Evolutionary conservation across 2,797 vertebrate genomes (phyloP), one percentile per base, ranked within the genome.

Genomic region (Helostoma temminkii): DNA sequence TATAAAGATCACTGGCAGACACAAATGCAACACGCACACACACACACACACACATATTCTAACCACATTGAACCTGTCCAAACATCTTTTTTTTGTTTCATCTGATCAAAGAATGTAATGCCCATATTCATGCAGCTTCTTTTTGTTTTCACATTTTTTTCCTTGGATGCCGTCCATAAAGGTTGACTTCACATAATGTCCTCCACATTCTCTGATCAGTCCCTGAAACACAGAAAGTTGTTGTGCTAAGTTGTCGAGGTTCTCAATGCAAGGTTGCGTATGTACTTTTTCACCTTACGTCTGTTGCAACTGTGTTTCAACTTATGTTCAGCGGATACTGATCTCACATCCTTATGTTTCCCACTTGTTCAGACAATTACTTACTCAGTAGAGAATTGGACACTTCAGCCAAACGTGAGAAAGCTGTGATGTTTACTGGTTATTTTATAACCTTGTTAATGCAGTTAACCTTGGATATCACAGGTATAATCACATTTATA

Each of bases 1-100:
- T 55, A 24, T 76, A 65, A 62, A 71, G 66, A 86, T 74, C 0
- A 37, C 76, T 75, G 56, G 37, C 58, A 68, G 76, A 54, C 74
- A 76, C 66, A 65, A 39, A 78, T 62, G 61, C 52, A 63, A 56
- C 19, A 10, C 52, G 42, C 36, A 25, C 41, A 30, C 50, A 53
- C 32, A 66, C 28, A 55, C 25, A 28, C 54, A 15, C 2, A 63
- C 15, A 49, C 4, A 63, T 30, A 47, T 66, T 52, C 22, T 45
- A 16, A 37, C 9, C 16, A 4, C 6, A 18, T 2, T 64, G 25
- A 47, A 68, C 46, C 9, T 24, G 45, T 37, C 34, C 34, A 37
- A 37, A 37, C 34, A 37, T 30, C 3, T 11, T 34, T 11, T 34
- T 34, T 34, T 1, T 4, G 8, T 37, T 37, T 37, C 4, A 41